Percentiles rank a stretch among this genome's conserved stretches.
Evolutionary conservation across 2,113 vertebrate genomes (phyloP).

Genomic region (Potamarius usumacintae): DNA sequence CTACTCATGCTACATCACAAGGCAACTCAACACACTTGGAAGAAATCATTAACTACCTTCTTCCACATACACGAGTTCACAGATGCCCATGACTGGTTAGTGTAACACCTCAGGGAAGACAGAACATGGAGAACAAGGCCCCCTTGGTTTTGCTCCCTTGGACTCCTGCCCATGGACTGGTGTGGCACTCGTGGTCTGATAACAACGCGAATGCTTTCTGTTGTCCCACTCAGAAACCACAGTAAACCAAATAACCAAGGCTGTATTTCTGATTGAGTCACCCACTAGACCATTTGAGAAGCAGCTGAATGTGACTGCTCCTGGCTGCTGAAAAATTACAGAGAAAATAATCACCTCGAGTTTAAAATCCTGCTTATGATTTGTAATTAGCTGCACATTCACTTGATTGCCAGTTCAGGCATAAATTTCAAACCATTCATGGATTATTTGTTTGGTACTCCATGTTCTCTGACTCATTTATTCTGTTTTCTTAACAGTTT

Average conservation of each 20-base stretch:
- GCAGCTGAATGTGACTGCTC: not conserved
- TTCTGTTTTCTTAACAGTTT: constrained; percentile 9
- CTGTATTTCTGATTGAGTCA: not conserved
- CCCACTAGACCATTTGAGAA: not conserved
- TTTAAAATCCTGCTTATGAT: not conserved
- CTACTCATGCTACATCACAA: not conserved
- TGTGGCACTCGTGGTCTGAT: not conserved
- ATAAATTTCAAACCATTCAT: not conserved
- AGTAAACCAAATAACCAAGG: not conserved
- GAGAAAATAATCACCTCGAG: not conserved
- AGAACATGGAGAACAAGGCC: not conserved
- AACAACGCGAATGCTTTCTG: not conserved
- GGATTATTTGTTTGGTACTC: not conserved
- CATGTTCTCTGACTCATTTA: not conserved
- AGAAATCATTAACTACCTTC: not conserved
- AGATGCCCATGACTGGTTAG: not conserved
- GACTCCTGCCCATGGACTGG: not conserved
- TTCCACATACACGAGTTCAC: not conserved
- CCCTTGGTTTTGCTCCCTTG: not conserved
- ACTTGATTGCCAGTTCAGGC: not conserved
- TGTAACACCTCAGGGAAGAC: not conserved
- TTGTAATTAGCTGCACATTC: constrained; percentile 21
- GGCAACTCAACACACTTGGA: not conserved
- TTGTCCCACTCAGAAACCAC: not conserved
- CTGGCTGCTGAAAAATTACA: not conserved